These are phyloP conservation scores for Drosophila stalkeri DNA, from an alignment of 2,888 invertebrate species.

Conservation along the genomic window DNA sequence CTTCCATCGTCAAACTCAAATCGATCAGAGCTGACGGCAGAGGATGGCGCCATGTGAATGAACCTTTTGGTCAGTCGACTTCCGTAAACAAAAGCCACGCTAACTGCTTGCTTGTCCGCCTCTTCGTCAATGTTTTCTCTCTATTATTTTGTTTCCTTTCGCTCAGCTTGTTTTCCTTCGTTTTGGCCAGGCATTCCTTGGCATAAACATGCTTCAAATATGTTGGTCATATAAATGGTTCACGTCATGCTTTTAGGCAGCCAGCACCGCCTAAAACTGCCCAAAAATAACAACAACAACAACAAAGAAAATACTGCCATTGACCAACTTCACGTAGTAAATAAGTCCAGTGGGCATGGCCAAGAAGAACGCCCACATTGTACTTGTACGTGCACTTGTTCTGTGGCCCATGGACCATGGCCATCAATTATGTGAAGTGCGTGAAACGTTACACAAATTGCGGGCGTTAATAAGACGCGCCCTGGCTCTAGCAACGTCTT, in stretches of 20 bases:
- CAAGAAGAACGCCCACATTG: conserved; percentile 36
- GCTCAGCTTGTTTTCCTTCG: neutral
- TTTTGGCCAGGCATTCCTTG: conserved; percentile 1
- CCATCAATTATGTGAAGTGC: conserved; percentile 74
- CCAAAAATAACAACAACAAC: conserved; percentile 28
- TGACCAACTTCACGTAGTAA: conserved; percentile 33
- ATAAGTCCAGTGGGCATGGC: conserved; percentile 47
- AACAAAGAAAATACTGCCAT: neutral
- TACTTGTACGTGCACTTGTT: conserved; percentile 17
- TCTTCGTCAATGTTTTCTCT: conserved; percentile 10
- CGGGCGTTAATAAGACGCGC: conserved; percentile 64
- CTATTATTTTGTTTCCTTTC: conserved; percentile 18
- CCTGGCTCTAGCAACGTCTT: conserved; percentile 10
- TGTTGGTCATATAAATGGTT: conserved; percentile 64
- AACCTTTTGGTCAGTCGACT: conserved; percentile 46
- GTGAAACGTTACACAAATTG: conserved; percentile 62
- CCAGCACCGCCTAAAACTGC: conserved; percentile 53
- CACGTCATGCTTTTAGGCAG: conserved; percentile 56
- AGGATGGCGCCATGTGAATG: conserved; percentile 56
- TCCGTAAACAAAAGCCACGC: conserved; percentile 61
- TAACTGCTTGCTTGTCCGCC: conserved; percentile 21
- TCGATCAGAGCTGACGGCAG: conserved; percentile 57
- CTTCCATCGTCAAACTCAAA: conserved; percentile 43
- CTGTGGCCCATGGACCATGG: conserved; percentile 21
- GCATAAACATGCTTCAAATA: conserved; percentile 67